Conservation (phyloP, 2,113 vertebrate species). For the Chascanopsetta lugubris region DNA sequence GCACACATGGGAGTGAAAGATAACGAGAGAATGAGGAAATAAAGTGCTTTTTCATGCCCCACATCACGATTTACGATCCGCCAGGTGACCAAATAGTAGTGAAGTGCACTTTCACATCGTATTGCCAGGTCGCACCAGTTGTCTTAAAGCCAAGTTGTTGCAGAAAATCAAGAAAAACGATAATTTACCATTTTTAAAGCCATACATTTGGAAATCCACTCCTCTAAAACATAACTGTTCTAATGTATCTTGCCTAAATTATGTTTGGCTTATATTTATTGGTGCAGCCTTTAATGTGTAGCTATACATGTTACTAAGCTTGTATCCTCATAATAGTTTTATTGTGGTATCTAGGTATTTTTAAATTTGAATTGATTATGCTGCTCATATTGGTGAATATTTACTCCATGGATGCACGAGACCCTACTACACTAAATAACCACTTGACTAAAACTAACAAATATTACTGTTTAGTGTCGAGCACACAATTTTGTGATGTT, state of each 20-base stretch:
- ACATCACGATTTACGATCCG: slow-evolving; percentile 16
- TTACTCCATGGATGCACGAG: slow-evolving; percentile 3
- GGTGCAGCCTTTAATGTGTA: slow-evolving; percentile 3
- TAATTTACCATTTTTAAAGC: slow-evolving; percentile 16
- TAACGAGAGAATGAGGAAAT: not conserved
- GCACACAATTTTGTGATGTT: not conserved
- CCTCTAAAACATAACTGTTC: slow-evolving; percentile 3
- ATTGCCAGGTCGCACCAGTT: slow-evolving; percentile 28
- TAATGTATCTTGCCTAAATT: not conserved
- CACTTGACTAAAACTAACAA: not conserved
- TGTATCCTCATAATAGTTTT: not conserved
- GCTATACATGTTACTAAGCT: not conserved
- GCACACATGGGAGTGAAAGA: not conserved
- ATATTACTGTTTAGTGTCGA: no score
- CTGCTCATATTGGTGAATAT: slow-evolving; percentile 28
- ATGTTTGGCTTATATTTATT: not conserved
- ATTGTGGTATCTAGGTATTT: slow-evolving; percentile 10
- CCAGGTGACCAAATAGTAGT: slow-evolving; percentile 58
- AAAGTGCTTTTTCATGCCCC: not conserved
- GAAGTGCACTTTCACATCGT: slow-evolving; percentile 63
- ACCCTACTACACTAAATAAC: slow-evolving; percentile 14
- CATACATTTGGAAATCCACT: slow-evolving; percentile 15
- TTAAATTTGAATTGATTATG: slow-evolving; percentile 20
- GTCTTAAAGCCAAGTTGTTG: slow-evolving; percentile 50
- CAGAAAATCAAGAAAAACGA: not conserved